These are phyloP conservation scores for Zeugodacus cucurbitae DNA, from an alignment of 1,140 invertebrate species.

Conservation along the genomic window DNA sequence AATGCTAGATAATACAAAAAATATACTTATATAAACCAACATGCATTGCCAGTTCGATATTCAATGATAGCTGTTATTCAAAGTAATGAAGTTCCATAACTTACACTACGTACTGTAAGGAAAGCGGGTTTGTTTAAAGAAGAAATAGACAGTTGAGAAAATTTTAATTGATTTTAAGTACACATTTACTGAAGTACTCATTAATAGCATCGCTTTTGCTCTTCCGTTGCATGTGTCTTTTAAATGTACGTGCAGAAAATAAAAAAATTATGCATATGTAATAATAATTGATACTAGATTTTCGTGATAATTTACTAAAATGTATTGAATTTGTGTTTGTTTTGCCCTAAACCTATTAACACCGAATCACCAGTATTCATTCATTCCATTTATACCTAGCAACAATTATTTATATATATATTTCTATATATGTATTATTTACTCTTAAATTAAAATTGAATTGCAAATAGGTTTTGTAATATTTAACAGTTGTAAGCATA, in stretches of 20 bases:
- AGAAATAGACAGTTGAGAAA: too few relatives aligned
- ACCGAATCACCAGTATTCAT: background rate
- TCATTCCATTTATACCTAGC: slow-evolving; percentile 7
- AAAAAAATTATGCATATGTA: background rate
- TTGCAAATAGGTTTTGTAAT: background rate
- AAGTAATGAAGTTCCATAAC: too few relatives aligned
- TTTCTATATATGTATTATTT: background rate
- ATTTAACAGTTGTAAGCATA: background rate
- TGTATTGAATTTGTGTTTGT: background rate
- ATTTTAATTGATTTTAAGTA: background rate
- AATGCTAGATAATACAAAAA: too few relatives aligned
- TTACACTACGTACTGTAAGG: too few relatives aligned
- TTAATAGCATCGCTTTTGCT: background rate
- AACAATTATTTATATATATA: slow-evolving; percentile 28
- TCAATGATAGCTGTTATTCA: too few relatives aligned
- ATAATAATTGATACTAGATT: background rate
- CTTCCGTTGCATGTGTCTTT: background rate
- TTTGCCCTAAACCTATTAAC: background rate
- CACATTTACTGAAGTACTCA: background rate
- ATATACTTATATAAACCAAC: too few relatives aligned
- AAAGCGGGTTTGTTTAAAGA: too few relatives aligned
- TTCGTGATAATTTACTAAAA: background rate
- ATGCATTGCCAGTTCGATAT: too few relatives aligned
- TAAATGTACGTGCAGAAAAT: background rate
- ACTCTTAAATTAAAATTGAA: background rate